Evolutionary conservation across 2,113 vertebrate species (phyloP).

Genomic region (Cyphomyrus plagiostoma): DNA sequence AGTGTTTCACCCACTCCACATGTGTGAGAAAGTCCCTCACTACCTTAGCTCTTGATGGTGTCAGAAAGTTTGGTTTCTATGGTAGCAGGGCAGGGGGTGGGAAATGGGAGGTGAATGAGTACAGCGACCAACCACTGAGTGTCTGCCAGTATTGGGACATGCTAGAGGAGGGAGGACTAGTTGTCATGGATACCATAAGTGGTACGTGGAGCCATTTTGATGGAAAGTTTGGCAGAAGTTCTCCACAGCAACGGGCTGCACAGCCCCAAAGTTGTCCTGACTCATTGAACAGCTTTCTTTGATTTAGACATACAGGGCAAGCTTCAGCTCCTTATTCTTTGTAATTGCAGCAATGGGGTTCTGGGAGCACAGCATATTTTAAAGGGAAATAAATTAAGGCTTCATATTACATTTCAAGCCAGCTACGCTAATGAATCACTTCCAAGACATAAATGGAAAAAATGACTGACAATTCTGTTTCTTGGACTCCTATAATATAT

Average conservation of each 20-base stretch:
- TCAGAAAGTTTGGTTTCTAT: neutral
- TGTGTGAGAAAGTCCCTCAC: neutral
- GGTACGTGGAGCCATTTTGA: constrained; percentile 4
- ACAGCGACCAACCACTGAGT: constrained; percentile 21
- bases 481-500: neutral
- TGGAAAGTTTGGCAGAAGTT: constrained; percentile 7
- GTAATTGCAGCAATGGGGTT: neutral
- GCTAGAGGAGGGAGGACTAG: constrained; percentile 30
- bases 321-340: neutral
- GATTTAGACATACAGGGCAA: neutral
- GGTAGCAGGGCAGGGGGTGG: neutral
- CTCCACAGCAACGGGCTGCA: constrained; percentile 3
- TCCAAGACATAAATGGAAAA: neutral
- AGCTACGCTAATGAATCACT: neutral
- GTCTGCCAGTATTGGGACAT: constrained; percentile 32
- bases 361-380: neutral
- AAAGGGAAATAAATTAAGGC: neutral
- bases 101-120: neutral
- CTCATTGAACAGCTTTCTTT: neutral
- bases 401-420: constrained; percentile 5
- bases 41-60: neutral
- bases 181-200: constrained; percentile 45
- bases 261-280: neutral
- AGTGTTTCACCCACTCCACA: neutral
- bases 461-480: constrained; percentile 9